Evolutionary conservation across 2,888 invertebrate species (phyloP).

Genomic region (Coronaproctus castanopsis): DNA sequence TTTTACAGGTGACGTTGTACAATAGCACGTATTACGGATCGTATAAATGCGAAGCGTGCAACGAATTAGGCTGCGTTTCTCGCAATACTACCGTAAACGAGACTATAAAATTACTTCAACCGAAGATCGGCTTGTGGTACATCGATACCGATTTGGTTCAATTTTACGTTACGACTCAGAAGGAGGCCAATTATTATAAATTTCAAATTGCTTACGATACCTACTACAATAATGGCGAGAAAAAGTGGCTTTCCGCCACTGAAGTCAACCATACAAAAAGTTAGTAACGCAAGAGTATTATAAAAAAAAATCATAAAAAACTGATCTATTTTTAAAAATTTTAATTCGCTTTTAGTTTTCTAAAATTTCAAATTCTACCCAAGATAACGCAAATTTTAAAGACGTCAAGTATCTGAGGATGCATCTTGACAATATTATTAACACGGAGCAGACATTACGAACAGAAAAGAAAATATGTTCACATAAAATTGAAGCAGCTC

Average conservation of each 20-base stretch:
- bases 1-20: neutral
- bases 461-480: too few species aligned
- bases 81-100: neutral
- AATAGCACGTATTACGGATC: neutral
- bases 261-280: too few species aligned
- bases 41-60: neutral
- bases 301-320: too few species aligned
- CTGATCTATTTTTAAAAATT: too few species aligned
- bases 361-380: too few species aligned
- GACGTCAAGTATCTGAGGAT: too few species aligned
- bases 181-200: conserved; percentile 5
- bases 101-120: conserved; percentile 6
- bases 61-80: neutral
- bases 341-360: too few species aligned
- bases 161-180: conserved; percentile 7
- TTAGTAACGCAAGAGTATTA: too few species aligned
- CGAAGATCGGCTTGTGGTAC: conserved; percentile 5
- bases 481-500: too few species aligned
- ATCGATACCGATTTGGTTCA: conserved; percentile 5
- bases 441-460: too few species aligned
- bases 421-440: too few species aligned
- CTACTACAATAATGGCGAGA: neutral
- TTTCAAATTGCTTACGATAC: conserved; percentile 1
- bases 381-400: too few species aligned
- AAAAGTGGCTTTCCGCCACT: neutral